phyloP scores from a whole-genome alignment of 1,140 invertebrate species.

The Choristoneura fumiferana region DNA sequence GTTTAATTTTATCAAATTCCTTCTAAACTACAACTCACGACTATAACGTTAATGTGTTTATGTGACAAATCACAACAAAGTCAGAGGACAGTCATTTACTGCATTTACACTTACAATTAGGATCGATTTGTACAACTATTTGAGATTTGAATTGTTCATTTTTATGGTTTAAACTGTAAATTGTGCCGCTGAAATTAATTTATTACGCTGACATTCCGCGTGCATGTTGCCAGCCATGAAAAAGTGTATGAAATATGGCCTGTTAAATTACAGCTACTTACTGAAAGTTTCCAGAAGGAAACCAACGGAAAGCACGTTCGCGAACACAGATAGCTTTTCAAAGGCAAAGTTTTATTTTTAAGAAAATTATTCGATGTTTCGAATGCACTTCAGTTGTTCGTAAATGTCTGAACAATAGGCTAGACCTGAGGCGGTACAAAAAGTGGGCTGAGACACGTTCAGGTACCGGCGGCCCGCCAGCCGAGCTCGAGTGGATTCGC shows the following conservation, averaged over 20 bases:
- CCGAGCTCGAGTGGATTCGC: constrained; percentile 35
- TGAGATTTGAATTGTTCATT: not conserved
- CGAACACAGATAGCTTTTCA: not conserved
- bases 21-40: constrained; percentile 26
- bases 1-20: constrained; percentile 18
- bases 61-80: constrained; percentile 21
- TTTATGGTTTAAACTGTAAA: too few relatives aligned
- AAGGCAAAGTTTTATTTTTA: not conserved
- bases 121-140: not conserved
- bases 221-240: not conserved
- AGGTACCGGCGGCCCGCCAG: constrained; percentile 30
- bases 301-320: constrained; percentile 1
- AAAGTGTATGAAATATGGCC: not conserved
- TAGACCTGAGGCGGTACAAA: constrained; percentile 33
- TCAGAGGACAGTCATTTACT: not conserved
- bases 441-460: constrained; percentile 40
- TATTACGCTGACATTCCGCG: not conserved
- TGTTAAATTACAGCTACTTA: not conserved
- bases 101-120: not conserved
- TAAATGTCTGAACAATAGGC: constrained; percentile 31
- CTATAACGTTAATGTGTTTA: not conserved
- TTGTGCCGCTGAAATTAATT: too few relatives aligned
- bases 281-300: constrained; percentile 6
- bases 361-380: not conserved
- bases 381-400: constrained; percentile 8